Evolutionary conservation across 2,113 vertebrate species (phyloP).

Genomic region (Entomyzon cyanotis): DNA sequence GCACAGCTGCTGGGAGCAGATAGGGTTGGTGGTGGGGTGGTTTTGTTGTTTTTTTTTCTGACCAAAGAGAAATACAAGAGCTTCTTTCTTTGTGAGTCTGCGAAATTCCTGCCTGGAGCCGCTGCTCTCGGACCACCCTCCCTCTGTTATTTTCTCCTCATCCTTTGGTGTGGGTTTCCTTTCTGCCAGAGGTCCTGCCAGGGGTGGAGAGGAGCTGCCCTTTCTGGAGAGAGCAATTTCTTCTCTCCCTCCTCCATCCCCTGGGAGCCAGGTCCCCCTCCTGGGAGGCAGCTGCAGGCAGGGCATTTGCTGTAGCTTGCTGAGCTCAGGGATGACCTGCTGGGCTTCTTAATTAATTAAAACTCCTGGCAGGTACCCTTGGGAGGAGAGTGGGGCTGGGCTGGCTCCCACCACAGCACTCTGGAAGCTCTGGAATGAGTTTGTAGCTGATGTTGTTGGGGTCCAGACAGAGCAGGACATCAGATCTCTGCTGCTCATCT

Average conservation of each 20-base stretch:
- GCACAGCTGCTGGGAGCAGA: conserved; percentile 55
- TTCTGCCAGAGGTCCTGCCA: not conserved
- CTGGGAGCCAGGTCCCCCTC: not conserved
- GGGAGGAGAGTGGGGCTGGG: not conserved
- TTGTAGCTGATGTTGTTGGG: not conserved
- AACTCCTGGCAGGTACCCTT: not conserved
- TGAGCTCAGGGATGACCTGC: not conserved
- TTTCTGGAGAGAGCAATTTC: not conserved
- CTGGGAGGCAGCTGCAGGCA: not conserved
- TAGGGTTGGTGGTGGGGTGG: conserved; percentile 7
- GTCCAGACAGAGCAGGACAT: not conserved
- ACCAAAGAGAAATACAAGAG: conserved; percentile 53
- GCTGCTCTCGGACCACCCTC: not conserved
- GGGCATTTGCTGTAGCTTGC: not conserved
- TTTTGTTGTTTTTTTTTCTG: not conserved
- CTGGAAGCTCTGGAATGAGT: not conserved
- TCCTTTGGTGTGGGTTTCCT: conserved; percentile 8
- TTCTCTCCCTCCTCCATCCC: not conserved
- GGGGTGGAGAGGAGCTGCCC: not conserved
- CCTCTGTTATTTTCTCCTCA: conserved; percentile 9
- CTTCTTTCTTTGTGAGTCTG: conserved; percentile 41
- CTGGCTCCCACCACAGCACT: not conserved
- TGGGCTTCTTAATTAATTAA: not conserved
- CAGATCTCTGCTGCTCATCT: not conserved
- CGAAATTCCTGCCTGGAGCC: not conserved